phyloP scores from a whole-genome alignment of 1,140 invertebrate species.

The Drosophila fuyamai region DNA sequence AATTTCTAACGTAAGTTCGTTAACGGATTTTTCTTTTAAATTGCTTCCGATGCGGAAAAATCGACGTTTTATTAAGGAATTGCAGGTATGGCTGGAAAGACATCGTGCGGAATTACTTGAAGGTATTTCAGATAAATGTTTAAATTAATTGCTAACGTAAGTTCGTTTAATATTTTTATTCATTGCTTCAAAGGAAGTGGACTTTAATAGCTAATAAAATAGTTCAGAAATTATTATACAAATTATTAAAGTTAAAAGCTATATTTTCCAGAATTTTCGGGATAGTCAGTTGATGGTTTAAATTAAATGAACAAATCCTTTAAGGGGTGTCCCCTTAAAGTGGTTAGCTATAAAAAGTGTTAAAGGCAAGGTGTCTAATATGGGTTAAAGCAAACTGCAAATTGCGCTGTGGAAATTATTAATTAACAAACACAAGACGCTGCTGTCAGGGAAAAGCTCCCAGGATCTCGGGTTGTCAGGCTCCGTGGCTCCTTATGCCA shows the following conservation, averaged over 20 bases:
- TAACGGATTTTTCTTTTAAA: too few species aligned
- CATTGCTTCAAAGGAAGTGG: too few species aligned
- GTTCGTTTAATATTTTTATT: too few species aligned
- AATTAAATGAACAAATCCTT: too few species aligned
- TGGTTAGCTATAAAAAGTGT: not conserved
- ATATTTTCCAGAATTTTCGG: too few species aligned
- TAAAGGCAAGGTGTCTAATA: conserved; percentile 20
- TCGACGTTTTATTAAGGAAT: conserved; percentile 39
- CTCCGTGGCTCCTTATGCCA: conserved; percentile 17
- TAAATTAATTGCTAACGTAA: conserved; percentile 13
- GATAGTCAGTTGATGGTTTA: too few species aligned
- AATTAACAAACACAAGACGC: conserved; percentile 57
- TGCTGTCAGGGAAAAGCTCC: conserved; percentile 12
- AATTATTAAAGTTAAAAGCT: too few species aligned
- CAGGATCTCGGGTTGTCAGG: conserved; percentile 11
- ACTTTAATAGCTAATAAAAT: too few species aligned
- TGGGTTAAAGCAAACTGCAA: conserved; percentile 29
- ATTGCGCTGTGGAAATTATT: conserved; percentile 44
- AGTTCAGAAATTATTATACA: too few species aligned
- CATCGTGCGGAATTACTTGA: conserved; percentile 6
- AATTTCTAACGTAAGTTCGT: not conserved
- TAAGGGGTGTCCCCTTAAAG: not conserved
- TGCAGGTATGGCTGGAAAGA: conserved; percentile 2
- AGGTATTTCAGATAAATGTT: conserved; percentile 18
- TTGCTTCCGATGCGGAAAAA: conserved; percentile 3